Evolutionary conservation across 1,140 invertebrate genomes (phyloP).

Genomic region (fruit fly (Drosophila melanogaster)): DNA sequence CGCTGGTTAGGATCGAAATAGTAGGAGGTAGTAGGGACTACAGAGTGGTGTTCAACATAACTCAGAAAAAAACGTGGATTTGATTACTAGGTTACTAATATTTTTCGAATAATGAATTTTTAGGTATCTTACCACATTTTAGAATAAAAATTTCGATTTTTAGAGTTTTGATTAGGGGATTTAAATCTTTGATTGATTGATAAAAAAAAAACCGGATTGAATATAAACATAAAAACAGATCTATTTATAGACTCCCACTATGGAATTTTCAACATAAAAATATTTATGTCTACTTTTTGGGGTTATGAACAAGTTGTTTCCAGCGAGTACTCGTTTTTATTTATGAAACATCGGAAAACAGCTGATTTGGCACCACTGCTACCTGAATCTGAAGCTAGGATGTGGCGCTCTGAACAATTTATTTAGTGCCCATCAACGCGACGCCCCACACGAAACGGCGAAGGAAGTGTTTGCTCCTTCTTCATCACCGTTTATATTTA

Average conservation of each 20-base stretch:
- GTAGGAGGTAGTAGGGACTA: not conserved
- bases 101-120: too few relatives aligned
- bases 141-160: not conserved
- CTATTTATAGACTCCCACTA: not conserved
- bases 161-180: not conserved
- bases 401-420: constrained; percentile 56
- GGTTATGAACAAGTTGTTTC: not conserved
- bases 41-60: not conserved
- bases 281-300: not conserved
- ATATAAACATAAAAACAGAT: not conserved
- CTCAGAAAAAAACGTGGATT: not conserved
- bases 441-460: constrained; percentile 16
- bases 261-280: not conserved
- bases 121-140: not conserved
- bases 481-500: constrained; percentile 38
- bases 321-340: not conserved
- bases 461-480: not conserved
- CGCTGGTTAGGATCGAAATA: constrained; percentile 9
- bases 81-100: not conserved
- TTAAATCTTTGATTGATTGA: not conserved
- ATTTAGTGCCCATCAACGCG: constrained; percentile 75
- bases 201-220: not conserved
- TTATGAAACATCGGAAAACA: not conserved
- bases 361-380: constrained; percentile 14
- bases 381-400: constrained; percentile 8